Evolutionary conservation across 2,888 invertebrate species (phyloP), one percentile per base, ranked within the genome.

Genomic region (Myopa tessellatipennis): DNA sequence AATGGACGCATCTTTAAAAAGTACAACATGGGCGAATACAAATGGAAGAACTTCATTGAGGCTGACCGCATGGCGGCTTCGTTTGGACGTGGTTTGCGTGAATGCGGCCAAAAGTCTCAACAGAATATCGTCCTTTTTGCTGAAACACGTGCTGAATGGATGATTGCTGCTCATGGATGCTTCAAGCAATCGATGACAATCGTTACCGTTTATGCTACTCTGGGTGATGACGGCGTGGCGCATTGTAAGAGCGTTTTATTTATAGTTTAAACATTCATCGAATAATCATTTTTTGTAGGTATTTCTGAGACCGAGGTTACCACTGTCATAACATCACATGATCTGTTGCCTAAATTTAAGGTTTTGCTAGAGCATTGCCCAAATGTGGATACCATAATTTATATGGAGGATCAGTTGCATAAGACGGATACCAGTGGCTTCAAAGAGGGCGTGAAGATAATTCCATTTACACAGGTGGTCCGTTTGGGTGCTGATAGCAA

Each of bases 101-200:
- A 93, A 84, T 90, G 96, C 58, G 97, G 97, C 45, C 92, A 95
- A 84, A 89, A 90, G 83, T 93, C 95, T 10, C 91, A 92, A 12
- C 90, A 92, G 80, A 96, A 95, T 88, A 92, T 99, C 82, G 97
- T 96, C 76, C 94, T 99, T 86, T 99, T 98, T 91, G 98, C 98
- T 0, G 99, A 99, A 90, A 99, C 99, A 0, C 92, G 98, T 83
- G 96, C 96, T 70, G 99, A 99, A 90, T 99, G 99, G 99, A 95
- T 99, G 94, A 91, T 98, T 72, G 95, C 97, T 0, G 98, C 98
- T 1, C 96, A 98, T 86, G 98, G 97, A 75, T 95, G 98, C 90
- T 98, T 99, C 91, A 96, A 96, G 88, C 96, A 95, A 90, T 97
- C 95, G 88, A 94, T 97, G 87, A 95, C 96, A 92, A 95, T 99